phyloP scores from a whole-genome alignment of 2,888 invertebrate species.

The Cerceris ruficornis region DNA sequence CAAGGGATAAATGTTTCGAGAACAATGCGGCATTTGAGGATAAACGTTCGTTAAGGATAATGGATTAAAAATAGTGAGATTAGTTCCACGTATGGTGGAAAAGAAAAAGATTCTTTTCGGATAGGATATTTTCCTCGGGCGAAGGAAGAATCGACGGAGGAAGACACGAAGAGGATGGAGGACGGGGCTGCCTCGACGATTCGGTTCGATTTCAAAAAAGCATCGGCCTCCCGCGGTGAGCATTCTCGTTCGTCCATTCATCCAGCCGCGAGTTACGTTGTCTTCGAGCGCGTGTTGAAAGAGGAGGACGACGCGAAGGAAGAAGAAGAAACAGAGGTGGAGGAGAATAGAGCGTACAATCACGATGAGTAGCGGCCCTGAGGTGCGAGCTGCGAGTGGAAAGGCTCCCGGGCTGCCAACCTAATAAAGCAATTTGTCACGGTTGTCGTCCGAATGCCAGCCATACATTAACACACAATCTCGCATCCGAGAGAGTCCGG shows the following conservation, averaged over 20 bases:
- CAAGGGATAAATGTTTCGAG: not conserved
- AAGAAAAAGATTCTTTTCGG: too few species aligned
- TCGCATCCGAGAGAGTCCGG: conserved; percentile 70
- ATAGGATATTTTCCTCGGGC: too few species aligned
- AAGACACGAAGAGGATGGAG: conserved; percentile 7
- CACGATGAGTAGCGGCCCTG: conserved; percentile 73
- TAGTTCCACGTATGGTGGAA: not conserved
- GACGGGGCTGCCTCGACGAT: conserved; percentile 13
- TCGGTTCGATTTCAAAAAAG: conserved; percentile 71
- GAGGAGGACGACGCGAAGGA: conserved; percentile 47
- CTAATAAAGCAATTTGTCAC: conserved; percentile 82
- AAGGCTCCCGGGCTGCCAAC: conserved; percentile 80
- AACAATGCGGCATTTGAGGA: not conserved
- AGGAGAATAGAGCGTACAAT: conserved; percentile 73
- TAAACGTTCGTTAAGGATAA: not conserved
- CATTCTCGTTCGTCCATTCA: conserved; percentile 66
- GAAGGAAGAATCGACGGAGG: conserved; percentile 6
- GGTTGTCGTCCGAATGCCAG: conserved; percentile 81
- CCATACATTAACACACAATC: conserved; percentile 81
- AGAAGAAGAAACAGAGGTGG: conserved; percentile 42
- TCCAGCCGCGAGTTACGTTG: conserved; percentile 66
- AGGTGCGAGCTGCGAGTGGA: conserved; percentile 73
- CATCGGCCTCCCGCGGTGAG: conserved; percentile 61
- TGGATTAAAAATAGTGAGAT: conserved; percentile 10
- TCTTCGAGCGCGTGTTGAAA: conserved; percentile 62